phyloP scores from a whole-genome alignment of 2,797 vertebrate species.

The Nannoperca australis region DNA sequence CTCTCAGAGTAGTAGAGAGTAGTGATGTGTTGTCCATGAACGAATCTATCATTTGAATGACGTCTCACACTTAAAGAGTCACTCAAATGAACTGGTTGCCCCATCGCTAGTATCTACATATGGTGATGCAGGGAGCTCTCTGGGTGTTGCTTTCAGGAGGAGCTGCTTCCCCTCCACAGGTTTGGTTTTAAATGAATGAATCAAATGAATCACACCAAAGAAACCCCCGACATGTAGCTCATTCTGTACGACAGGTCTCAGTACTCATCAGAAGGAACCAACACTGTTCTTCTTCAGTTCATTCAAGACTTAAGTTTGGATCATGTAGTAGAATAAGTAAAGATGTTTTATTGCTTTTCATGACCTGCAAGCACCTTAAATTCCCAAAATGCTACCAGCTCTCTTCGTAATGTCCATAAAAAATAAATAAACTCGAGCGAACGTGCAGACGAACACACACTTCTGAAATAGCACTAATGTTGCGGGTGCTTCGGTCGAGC shows the following conservation, averaged over 20 bases:
- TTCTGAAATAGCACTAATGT: background rate
- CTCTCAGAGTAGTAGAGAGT: conserved; percentile 36
- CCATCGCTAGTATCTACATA: no score
- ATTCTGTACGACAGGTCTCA: background rate
- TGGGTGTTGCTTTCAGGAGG: conserved; percentile 77
- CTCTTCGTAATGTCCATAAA: background rate
- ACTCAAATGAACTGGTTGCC: no score
- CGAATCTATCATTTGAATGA: no score
- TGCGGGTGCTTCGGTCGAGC: no score
- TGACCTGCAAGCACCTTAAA: background rate
- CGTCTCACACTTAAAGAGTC: no score
- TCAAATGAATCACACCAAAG: background rate
- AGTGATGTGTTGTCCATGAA: no score
- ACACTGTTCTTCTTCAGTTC: background rate
- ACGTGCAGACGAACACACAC: background rate
- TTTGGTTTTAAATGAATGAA: background rate
- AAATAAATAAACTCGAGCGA: background rate
- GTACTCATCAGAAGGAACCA: background rate
- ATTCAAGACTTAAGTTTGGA: background rate
- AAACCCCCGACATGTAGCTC: background rate
- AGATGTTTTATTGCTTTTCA: background rate
- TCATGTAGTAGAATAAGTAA: no score
- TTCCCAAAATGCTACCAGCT: background rate
- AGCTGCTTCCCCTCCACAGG: conserved; percentile 80
- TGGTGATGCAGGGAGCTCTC: background rate